Evolutionary conservation across 2,797 vertebrate species (phyloP).

Genomic region (Microctenopoma stevenorrisi): DNA sequence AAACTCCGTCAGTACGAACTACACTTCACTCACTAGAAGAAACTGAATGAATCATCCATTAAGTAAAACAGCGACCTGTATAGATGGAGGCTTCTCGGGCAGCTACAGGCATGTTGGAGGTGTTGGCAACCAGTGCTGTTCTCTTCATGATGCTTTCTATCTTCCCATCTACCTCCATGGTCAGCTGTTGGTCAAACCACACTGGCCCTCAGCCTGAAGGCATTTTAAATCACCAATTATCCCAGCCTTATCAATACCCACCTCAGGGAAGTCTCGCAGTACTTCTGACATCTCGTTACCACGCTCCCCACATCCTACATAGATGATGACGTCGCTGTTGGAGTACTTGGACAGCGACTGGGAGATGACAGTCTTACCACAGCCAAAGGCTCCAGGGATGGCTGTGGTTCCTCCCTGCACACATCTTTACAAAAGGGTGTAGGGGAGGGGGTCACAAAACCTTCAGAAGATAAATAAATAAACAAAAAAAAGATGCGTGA

Average conservation of each 20-base stretch:
- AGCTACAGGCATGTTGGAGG: conserved; percentile 99
- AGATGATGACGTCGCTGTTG: conserved; percentile 98
- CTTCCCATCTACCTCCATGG: conserved; percentile 98
- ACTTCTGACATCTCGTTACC: conserved; percentile 99
- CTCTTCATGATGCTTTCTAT: conserved; percentile 99
- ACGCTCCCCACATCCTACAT: conserved; percentile 96
- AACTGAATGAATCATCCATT: neutral
- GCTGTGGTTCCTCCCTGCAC: conserved; percentile 98
- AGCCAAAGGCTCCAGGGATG: conserved; percentile 96
- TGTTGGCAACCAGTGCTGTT: conserved; percentile 96
- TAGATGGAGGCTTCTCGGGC: conserved; percentile 99
- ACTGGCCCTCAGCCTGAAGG: conserved; percentile 43
- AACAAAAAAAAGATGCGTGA: conserved; percentile 14
- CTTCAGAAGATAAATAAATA: neutral
- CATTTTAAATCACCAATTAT: neutral
- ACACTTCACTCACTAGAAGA: neutral
- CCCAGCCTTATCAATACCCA: conserved; percentile 34
- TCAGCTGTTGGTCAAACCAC: conserved; percentile 83
- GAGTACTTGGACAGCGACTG: conserved; percentile 98
- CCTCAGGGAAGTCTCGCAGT: conserved; percentile 90
- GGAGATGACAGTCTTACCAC: conserved; percentile 98
- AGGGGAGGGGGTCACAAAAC: conserved; percentile 4
- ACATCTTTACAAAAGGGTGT: conserved; percentile 82
- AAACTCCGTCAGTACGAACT: neutral
- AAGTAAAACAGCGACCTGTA: conserved; percentile 83